phyloP scores from a whole-genome alignment of 2,797 vertebrate species.

The Gobionotothen gibberifrons region DNA sequence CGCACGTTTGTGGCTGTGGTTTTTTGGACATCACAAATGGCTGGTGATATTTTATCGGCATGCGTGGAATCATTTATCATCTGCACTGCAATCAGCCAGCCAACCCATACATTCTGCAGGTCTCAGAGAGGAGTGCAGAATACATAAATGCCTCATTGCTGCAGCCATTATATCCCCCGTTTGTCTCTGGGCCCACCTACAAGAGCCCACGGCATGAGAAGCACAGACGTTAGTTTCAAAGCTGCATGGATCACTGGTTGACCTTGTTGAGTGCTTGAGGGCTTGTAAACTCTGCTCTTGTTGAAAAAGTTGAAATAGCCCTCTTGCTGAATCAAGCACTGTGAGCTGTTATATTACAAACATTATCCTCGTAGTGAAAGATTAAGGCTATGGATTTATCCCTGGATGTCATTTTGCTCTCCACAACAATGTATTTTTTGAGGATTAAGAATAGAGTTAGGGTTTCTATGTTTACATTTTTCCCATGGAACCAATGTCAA shows the following conservation, averaged over 20 bases:
- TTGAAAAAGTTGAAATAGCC: conserved; percentile 11
- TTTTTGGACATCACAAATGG: conserved; percentile 36
- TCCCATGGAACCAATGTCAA: conserved; percentile 11
- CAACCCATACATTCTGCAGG: conserved; percentile 62
- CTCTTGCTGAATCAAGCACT: background rate
- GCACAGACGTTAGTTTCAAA: conserved; percentile 1
- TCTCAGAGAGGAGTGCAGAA: conserved; percentile 44
- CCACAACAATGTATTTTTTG: background rate
- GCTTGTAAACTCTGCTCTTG: background rate
- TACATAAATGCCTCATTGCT: conserved; percentile 45
- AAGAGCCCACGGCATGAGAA: background rate
- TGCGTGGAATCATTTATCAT: conserved; percentile 73
- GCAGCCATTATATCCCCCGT: conserved; percentile 15
- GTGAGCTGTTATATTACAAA: background rate
- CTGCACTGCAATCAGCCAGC: conserved; percentile 50
- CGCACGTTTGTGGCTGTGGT: conserved; percentile 12
- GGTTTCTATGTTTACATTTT: conserved; percentile 15
- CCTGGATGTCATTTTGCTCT: conserved; percentile 1
- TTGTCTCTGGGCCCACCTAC: conserved; percentile 34
- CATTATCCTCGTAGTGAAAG: background rate
- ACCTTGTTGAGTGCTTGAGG: background rate
- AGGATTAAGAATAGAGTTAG: conserved; percentile 24
- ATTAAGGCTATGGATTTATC: conserved; percentile 11
- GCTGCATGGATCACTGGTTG: background rate
- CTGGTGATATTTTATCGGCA: conserved; percentile 64